Evolutionary conservation across 2,113 vertebrate genomes (phyloP).

Genomic region (Tinamus guttatus): DNA sequence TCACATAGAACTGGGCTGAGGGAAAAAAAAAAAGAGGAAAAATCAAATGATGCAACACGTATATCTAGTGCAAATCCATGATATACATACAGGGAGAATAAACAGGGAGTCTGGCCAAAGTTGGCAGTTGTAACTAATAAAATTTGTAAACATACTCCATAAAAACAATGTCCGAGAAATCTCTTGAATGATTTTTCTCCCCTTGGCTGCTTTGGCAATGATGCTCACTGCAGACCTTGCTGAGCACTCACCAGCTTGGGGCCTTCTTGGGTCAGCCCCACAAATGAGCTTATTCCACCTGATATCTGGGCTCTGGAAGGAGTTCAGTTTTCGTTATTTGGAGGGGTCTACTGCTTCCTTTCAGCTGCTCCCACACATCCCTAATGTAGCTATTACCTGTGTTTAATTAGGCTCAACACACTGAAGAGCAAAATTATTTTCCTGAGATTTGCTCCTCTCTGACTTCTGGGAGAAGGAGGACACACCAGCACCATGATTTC

Average conservation of each 20-base stretch:
- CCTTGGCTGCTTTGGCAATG: neutral
- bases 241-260: neutral
- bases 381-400: neutral
- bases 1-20: neutral
- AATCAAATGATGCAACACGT: neutral
- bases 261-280: neutral
- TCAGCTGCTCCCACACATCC: neutral
- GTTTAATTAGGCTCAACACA: neutral
- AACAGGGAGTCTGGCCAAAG: neutral
- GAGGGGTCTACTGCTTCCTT: neutral
- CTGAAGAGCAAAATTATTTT: neutral
- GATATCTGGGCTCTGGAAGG: neutral
- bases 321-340: neutral
- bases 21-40: neutral
- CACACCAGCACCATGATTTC: neutral
- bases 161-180: neutral
- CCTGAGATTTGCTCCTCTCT: neutral
- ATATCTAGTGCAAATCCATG: rapidly evolving
- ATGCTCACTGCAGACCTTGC: neutral
- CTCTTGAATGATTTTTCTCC: neutral
- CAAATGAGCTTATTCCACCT: neutral
- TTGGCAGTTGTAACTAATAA: no score
- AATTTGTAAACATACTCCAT: neutral
- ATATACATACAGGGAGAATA: neutral
- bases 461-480: neutral